Conservation (phyloP, 2,888 invertebrate genomes). For the Apodemia duryi region DNA sequence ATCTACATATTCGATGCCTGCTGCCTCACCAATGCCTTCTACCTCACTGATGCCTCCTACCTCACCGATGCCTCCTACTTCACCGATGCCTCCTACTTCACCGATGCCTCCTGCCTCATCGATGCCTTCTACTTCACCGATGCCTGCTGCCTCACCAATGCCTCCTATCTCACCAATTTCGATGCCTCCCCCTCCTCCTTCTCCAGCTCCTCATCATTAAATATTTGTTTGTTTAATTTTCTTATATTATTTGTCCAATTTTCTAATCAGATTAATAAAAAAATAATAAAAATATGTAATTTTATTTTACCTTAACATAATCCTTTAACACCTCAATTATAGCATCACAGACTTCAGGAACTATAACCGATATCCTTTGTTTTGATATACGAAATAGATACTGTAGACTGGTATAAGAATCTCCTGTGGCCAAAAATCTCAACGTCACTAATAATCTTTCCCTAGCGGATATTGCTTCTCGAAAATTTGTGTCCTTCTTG, state of each 20-base stretch:
- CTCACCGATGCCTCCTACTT: too few relatives aligned
- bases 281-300: background rate
- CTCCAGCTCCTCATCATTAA: too few relatives aligned
- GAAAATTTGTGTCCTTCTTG: slow-evolving; percentile 18
- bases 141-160: too few relatives aligned
- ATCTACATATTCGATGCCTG: too few relatives aligned
- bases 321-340: slow-evolving; percentile 22
- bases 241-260: slow-evolving; percentile 16
- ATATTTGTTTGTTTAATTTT: background rate
- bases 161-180: too few relatives aligned
- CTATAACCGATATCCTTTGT: slow-evolving; percentile 19
- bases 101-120: too few relatives aligned
- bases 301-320: slow-evolving; percentile 24
- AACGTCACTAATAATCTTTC: slow-evolving; percentile 26
- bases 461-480: slow-evolving; percentile 24
- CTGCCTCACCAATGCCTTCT: too few relatives aligned
- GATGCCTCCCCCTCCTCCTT: too few relatives aligned
- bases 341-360: slow-evolving; percentile 18
- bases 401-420: slow-evolving; percentile 24
- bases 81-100: too few relatives aligned
- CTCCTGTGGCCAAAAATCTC: slow-evolving; percentile 28
- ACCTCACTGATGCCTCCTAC: too few relatives aligned
- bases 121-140: too few relatives aligned
- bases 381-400: slow-evolving; percentile 21
- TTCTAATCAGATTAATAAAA: slow-evolving; percentile 16